Base-by-base conservation (phyloP, 2,888 invertebrate genomes). In the Alitta virens region DNA sequence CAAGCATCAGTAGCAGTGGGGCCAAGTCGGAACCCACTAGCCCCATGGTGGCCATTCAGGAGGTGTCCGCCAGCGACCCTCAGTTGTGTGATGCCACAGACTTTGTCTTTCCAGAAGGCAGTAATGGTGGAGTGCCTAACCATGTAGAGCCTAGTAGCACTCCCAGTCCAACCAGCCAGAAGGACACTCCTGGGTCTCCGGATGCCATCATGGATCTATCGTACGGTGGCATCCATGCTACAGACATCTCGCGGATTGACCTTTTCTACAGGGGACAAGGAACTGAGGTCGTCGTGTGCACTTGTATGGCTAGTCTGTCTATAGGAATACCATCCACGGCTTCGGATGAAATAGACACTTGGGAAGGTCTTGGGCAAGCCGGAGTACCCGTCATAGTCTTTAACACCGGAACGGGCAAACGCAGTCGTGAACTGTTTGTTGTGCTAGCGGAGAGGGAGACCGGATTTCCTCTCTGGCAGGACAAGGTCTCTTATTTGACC, bases 381-480 rank as follows among this genome's bases (percentile, higher is more conserved):
- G 68, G 68, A 5, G 63, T 68, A 2, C 68, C 65, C 5, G 65
- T 68, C 5, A 55, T 60, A 33, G 60, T 68, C 16, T 33, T 68
- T 2, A 67, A 64, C 65, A 56, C 61, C 1, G 68, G 68, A 2
- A 33, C 18, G 3, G 64, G 66, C 1, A 58, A 49, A 18, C 26
- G 54, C 1, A 50, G 46, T 2, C 50, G 68, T 14, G 63, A 66
- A 23, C 53, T 68, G 33, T 40, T 25, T 18, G 42, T 68, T 7
- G 49, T 64, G 9, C 40, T 68, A 14, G 68, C 68, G 16, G 68
- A 68, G 38, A 21, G 61, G 2, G 63, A 66, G 27, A 68, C 68
- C 16, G 68, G 65, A 3, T 66, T 68, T 50, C 65, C 65, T 1
- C 51, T 68, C 7, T 68, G 68, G 68, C 43, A 62, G 55, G 65